A percentile compares a stretch with the other conserved stretches of the same genome.
phyloP scores from a whole-genome alignment of 2,888 invertebrate species.

The Melikaiella ostensackeni region DNA sequence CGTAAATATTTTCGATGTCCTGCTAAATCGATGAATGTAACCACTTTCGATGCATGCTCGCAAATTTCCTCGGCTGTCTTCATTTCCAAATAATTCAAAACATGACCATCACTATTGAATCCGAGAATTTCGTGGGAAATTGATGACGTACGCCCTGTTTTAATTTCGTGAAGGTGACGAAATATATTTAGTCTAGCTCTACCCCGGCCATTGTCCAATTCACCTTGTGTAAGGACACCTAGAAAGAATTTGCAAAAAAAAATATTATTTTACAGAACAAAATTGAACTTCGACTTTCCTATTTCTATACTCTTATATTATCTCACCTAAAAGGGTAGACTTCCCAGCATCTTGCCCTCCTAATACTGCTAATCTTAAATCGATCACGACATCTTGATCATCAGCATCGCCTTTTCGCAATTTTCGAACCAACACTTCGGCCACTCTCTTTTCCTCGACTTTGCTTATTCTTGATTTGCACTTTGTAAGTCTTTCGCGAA shows the following conservation, averaged over 20 bases:
- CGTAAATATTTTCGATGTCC: constrained; percentile 97
- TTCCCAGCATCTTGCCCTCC: constrained; percentile 99
- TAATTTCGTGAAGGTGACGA: constrained; percentile 95
- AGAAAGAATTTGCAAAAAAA: neutral
- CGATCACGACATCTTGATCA: constrained; percentile 89
- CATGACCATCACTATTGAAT: constrained; percentile 91
- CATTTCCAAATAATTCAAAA: constrained; percentile 92
- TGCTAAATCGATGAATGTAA: constrained; percentile 96
- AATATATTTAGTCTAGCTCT: constrained; percentile 97
- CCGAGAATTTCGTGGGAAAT: constrained; percentile 98
- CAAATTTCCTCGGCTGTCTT: constrained; percentile 96
- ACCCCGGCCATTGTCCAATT: constrained; percentile 96
- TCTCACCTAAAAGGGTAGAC: constrained; percentile 87
- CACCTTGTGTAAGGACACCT: constrained; percentile 97
- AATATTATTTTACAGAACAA: neutral
- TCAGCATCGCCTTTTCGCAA: constrained; percentile 80
- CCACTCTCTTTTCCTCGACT: constrained; percentile 81
- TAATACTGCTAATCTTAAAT: constrained; percentile 94
- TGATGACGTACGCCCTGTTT: constrained; percentile 95
- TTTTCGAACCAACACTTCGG: constrained; percentile 94
- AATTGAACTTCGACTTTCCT: neutral
- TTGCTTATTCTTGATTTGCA: constrained; percentile 63
- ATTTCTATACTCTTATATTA: constrained; percentile 34
- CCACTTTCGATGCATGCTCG: constrained; percentile 93
- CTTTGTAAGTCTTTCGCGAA: constrained; percentile 82